Base-by-base conservation (phyloP, 37 sponge, comb jelly and placozoan genomes). In the Tethya wilhelma region DNA sequence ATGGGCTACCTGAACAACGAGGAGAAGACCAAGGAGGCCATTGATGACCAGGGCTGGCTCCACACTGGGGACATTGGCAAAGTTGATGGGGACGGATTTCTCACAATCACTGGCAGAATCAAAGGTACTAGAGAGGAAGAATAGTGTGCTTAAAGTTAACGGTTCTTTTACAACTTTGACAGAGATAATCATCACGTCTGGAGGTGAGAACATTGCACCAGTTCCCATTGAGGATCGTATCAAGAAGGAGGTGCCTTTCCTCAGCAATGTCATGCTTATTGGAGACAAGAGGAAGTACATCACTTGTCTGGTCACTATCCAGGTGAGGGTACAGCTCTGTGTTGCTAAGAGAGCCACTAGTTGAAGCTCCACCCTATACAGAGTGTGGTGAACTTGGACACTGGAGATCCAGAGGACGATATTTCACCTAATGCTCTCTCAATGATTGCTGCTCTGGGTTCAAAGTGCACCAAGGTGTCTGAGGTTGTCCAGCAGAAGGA, bases 21-120 rank as follows among this genome's bases (percentile, higher is more conserved):
- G 53, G 94, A 79, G 41, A 89, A 87, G 68, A 90, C 97, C 1
- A 45, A 46, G 56, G 85, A 90, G 44, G 68, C 91, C 63, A 90
- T 96, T 86, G 94, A 96, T 62, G 85, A 90, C 37, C 85, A 87
- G 31, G 97, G 97, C 9, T 96, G 97, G 97, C 72, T 93, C 4
- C 91, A 96, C 76, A 73, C 91, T 59, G 97, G 95, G 0, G 97
- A 96, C 86, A 64, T 96, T 38, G 97, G 94, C 4, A 75, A 68
- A 8, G 38, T 76, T 38, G 97, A 96, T 67, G 62, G 78, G 80
- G 79, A 83, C 58, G 80, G 84, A 0, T 90, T 87, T 80, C 65
- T 90, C 45, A 79, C 39, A 59, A 82, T 94, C 32, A 87, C 89
- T 59, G 95, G 89, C 41, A 36, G 95, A 14, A 79, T 94, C 40